Conservation (phyloP, 2,113 vertebrate species). For the Stictonetta naevosa region DNA sequence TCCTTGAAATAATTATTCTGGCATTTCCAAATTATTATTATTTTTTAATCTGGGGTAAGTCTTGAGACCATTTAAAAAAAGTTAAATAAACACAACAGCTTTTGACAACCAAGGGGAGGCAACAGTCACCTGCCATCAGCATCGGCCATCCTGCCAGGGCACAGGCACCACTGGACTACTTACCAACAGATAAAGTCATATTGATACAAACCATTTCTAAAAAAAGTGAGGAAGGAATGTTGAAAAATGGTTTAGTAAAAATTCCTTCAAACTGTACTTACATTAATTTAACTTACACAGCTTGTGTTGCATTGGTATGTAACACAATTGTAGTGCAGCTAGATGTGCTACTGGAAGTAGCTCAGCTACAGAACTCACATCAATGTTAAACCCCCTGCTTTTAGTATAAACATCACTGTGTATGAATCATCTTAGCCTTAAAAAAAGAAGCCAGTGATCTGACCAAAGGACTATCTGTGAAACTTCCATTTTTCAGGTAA, state of each 20-base stretch:
- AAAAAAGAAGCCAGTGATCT: background rate
- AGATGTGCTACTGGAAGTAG: background rate
- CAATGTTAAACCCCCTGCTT: background rate
- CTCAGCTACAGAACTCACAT: background rate
- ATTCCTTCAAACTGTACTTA: background rate
- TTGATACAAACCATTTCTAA: background rate
- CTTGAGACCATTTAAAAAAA: background rate
- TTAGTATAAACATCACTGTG: background rate
- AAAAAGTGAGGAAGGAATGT: background rate
- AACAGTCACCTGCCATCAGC: rapidly evolving
- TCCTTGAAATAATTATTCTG: background rate
- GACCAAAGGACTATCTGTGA: background rate
- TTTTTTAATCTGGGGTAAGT: background rate
- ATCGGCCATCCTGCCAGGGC: background rate
- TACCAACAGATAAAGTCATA: background rate
- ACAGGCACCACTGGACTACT: rapidly evolving
- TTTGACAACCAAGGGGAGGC: background rate
- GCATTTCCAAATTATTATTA: background rate
- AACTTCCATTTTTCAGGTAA: background rate
- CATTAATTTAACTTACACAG: background rate
- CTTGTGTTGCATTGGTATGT: background rate
- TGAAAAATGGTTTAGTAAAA: background rate
- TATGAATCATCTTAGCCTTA: background rate
- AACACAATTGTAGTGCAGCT: background rate
- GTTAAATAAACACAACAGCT: background rate